Percentiles rank a stretch among this genome's conserved stretches.
These are phyloP conservation scores for Raja brachyura DNA, from an alignment of 2,113 vertebrate genomes.

Conservation along the genomic window DNA sequence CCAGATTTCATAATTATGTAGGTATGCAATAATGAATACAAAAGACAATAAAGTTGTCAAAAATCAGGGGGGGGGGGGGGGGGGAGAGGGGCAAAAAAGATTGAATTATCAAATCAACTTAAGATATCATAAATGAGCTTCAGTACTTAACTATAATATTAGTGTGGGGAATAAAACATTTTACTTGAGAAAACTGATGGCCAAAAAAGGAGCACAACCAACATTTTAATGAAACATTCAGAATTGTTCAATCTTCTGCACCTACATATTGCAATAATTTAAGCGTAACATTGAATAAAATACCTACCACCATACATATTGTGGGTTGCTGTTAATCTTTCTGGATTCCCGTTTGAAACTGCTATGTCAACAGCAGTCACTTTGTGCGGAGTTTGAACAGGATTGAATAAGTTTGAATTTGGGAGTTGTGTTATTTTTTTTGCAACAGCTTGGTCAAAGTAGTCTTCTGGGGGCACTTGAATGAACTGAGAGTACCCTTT, in stretches of 20 bases:
- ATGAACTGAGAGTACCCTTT: conserved; percentile 60
- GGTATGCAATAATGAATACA: not conserved
- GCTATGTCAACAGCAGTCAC: conserved; percentile 47
- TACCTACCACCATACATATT: conserved; percentile 80
- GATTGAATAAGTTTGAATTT: conserved; percentile 47
- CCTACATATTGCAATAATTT: not conserved
- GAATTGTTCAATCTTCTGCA: not conserved
- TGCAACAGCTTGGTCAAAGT: conserved; percentile 58
- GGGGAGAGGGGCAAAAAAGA: too few species aligned
- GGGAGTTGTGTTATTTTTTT: conserved; percentile 53
- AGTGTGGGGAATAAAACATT: not conserved
- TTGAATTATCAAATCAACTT: not conserved
- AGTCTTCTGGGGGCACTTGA: conserved; percentile 56
- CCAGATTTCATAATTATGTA: not conserved
- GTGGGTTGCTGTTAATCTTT: conserved; percentile 47
- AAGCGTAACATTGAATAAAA: not conserved
- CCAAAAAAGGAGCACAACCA: not conserved
- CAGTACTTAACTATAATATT: not conserved
- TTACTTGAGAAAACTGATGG: not conserved
- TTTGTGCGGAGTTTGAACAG: conserved; percentile 54
- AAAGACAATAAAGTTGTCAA: too few species aligned
- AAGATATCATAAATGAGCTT: not conserved
- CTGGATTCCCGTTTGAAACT: conserved; percentile 55
- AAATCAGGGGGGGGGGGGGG: too few species aligned
- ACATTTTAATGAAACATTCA: not conserved